A percentile compares a stretch with the other conserved stretches of the same genome.
phyloP scores from a whole-genome alignment of 2,888 invertebrate genomes.

The Tuberolachnus salignus region DNA sequence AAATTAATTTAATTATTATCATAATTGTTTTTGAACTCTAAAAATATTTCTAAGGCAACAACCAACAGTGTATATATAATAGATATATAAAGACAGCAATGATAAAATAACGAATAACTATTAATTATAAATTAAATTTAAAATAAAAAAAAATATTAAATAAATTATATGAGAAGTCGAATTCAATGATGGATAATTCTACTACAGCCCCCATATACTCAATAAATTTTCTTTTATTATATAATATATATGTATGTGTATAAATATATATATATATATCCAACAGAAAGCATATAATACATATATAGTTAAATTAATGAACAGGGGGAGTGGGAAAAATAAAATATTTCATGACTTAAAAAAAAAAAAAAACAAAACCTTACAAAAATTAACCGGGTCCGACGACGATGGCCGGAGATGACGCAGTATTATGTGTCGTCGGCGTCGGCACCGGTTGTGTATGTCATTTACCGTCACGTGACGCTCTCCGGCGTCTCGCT shows the following conservation, averaged over 20 bases:
- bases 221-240: constrained; percentile 19
- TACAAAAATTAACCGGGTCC: constrained; percentile 53
- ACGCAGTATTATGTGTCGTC: constrained; percentile 56
- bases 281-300: constrained; percentile 35
- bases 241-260: constrained; percentile 9
- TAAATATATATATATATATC: constrained; percentile 22
- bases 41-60: constrained; percentile 54
- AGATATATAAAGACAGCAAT: constrained; percentile 31
- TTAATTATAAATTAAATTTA: constrained; percentile 27
- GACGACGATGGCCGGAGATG: constrained; percentile 56
- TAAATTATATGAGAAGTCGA: constrained; percentile 43
- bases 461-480: constrained; percentile 79
- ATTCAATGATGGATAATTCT: constrained; percentile 23
- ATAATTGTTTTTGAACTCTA: constrained; percentile 49
- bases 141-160: constrained; percentile 46
- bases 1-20: constrained; percentile 49
- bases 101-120: constrained; percentile 52
- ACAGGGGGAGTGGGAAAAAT: not conserved
- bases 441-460: constrained; percentile 61
- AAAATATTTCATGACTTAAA: constrained; percentile 43
- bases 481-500: constrained; percentile 70
- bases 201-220: constrained; percentile 9
- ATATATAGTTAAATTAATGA: constrained; percentile 31
- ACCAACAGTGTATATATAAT: constrained; percentile 48
- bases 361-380: constrained; percentile 30